phyloP scores from a whole-genome alignment of 2,888 invertebrate genomes.

The Aporophyla lueneburgensis region DNA sequence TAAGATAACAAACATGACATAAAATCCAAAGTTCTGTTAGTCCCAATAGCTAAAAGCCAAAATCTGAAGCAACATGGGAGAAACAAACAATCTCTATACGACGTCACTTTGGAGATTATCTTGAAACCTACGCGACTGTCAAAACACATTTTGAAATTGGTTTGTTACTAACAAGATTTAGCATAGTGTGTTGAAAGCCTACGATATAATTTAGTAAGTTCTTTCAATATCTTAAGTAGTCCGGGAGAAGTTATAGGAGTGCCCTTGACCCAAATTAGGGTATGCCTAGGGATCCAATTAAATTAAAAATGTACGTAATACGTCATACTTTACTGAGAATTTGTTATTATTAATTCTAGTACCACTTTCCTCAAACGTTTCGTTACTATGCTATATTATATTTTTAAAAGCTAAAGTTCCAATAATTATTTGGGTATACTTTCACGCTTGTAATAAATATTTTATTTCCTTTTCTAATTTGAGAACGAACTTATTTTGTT shows the following conservation, averaged over 20 bases:
- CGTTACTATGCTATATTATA: background rate
- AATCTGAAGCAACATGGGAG: background rate
- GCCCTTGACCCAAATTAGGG: constrained; percentile 39
- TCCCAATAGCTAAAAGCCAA: constrained; percentile 10
- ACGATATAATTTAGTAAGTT: background rate
- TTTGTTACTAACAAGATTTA: constrained; percentile 6
- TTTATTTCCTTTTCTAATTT: constrained; percentile 1
- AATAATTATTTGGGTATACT: background rate
- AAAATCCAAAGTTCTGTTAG: constrained; percentile 9
- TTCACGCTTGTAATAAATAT: background rate
- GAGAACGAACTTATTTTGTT: constrained; percentile 3
- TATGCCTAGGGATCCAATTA: constrained; percentile 34
- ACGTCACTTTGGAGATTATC: constrained; percentile 20
- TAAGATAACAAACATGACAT: background rate
- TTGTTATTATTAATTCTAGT: constrained; percentile 18
- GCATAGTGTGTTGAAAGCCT: background rate
- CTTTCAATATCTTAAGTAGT: constrained; percentile 37
- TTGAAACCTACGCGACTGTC: constrained; percentile 2
- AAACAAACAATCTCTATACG: constrained; percentile 22
- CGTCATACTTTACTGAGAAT: constrained; percentile 2
- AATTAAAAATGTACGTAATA: constrained; percentile 30
- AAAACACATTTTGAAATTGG: constrained; percentile 42
- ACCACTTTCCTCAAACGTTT: constrained; percentile 1
- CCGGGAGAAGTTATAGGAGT: constrained; percentile 17
- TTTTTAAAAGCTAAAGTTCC: background rate